Conservation (phyloP, 2,113 vertebrate genomes). For the Notechis scutatus region DNA sequence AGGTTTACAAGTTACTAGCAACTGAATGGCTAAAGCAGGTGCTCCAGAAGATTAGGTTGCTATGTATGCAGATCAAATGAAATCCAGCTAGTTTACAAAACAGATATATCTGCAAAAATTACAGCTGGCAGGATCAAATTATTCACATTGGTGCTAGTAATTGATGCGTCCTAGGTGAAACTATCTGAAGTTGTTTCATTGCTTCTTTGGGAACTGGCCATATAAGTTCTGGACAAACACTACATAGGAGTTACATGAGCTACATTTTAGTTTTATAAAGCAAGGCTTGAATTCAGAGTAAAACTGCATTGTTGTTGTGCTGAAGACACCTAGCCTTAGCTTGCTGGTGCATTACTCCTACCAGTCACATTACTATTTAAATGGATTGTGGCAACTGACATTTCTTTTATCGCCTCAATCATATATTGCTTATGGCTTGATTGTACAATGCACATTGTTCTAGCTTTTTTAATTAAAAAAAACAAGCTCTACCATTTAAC, state of each 20-base stretch:
- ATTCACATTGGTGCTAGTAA: not conserved
- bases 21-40: not conserved
- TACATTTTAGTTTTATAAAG: not conserved
- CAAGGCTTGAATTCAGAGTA: not conserved
- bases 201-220: not conserved
- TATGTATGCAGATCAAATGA: not conserved
- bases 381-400: not conserved
- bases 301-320: fast-evolving
- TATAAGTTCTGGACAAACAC: not conserved
- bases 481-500: not conserved
- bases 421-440: not conserved
- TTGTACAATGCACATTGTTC: not conserved
- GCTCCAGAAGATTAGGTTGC: not conserved
- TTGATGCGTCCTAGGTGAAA: not conserved
- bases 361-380: not conserved
- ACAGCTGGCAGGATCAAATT: not conserved
- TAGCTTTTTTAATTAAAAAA: not conserved
- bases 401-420: not conserved
- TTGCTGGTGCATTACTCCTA: not conserved
- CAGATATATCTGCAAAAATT: fast-evolving
- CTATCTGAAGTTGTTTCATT: not conserved
- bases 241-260: not conserved
- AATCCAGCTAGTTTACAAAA: constrained; percentile 13
- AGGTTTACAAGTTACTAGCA: not conserved
- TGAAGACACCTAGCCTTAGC: not conserved